Percentiles rank a stretch among this genome's conserved stretches.
Evolutionary conservation across 1,140 invertebrate species (phyloP).

Genomic region (Chelonus insularis): DNA sequence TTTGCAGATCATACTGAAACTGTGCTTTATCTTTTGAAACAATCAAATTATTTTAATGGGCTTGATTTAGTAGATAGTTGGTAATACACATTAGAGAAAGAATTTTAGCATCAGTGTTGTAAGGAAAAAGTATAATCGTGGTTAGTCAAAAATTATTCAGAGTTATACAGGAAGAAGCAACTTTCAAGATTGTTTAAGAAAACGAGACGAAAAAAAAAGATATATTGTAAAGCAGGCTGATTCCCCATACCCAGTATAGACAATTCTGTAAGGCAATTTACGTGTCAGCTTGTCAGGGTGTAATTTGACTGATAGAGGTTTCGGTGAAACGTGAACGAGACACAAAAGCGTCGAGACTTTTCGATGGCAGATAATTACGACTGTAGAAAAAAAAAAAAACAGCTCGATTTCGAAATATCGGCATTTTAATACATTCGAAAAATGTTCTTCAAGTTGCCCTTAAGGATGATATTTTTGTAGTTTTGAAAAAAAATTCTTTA

Average conservation of each 20-base stretch:
- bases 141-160: too few species aligned
- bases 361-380: constrained; percentile 47
- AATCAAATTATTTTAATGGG: too few species aligned
- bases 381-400: constrained; percentile 53
- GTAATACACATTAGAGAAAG: too few species aligned
- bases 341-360: constrained; percentile 33
- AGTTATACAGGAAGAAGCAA: too few species aligned
- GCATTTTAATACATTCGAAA: constrained; percentile 43
- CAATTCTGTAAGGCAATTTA: constrained; percentile 52
- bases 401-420: constrained; percentile 55
- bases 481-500: constrained; percentile 29
- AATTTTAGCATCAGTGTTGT: too few species aligned
- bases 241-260: constrained; percentile 40
- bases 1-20: too few species aligned
- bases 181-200: constrained; percentile 5
- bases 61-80: too few species aligned
- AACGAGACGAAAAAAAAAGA: not conserved
- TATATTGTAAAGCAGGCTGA: constrained; percentile 17
- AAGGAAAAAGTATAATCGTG: too few species aligned
- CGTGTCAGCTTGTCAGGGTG: constrained; percentile 55
- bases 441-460: constrained; percentile 58
- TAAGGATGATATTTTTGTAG: constrained; percentile 31
- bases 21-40: too few species aligned
- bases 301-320: constrained; percentile 53
- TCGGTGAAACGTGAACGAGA: constrained; percentile 36